Evolutionary conservation across 2,113 vertebrate genomes (phyloP), one percentile per base, ranked within the genome.

Genomic region (Lates calcarifer): DNA sequence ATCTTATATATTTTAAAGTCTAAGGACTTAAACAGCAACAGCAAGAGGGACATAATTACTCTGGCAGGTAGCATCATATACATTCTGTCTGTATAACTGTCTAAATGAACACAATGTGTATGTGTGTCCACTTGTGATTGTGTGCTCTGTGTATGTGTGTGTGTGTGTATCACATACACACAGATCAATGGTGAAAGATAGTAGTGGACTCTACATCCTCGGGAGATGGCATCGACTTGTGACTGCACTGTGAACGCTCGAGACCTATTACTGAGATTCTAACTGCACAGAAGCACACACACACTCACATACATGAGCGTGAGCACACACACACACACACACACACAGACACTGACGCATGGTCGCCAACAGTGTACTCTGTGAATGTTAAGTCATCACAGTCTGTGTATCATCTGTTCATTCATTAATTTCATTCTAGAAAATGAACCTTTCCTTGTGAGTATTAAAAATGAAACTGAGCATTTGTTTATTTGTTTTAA

Each of bases 121-220:
- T 64, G 63, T 63, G 61, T 74, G 47, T 78, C 43, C 39, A 24
- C 13, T 26, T 45, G 10, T 41, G 57, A 56, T 3, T 67, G 14
- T 29, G 5, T 20, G 18, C 58, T 65, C 3, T 28, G 45, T 9
- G 20, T 28, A 31, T 81, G 29, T 78, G 74, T 53, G 28, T 71
- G 37, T 81, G 37, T 78, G 77, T 61, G 39, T 74, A 55, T 68
- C 74, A 81, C 67, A 82, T 49, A 75, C 24, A 82, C 56, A 75
- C 24, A 73, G 49, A 89, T 91, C 88, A 86, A 89, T 86, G 70
- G 13, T 47, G 72, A 64, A 26, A 83, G 64, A 87, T 77, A 85
- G 53, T 68, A 81, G 79, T 82, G 82, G 72, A 86, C 78, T 85
- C 26, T 13, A 67, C 41, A 68, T 78, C 76, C 84, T 58, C 58